phyloP scores from a whole-genome alignment of 2,888 invertebrate species.

The Catocala sponsa region DNA sequence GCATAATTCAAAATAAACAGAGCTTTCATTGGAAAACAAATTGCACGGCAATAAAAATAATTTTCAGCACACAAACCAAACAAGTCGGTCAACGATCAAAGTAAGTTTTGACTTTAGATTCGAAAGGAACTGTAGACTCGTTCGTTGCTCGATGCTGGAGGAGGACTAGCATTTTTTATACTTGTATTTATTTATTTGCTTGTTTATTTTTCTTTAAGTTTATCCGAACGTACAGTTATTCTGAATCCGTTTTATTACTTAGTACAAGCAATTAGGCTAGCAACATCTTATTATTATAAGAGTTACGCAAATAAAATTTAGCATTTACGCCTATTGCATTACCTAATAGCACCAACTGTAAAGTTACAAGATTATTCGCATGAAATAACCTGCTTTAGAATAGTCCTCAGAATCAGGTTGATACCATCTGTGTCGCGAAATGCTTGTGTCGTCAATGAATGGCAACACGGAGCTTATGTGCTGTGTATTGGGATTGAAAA shows the following conservation, averaged over 20 bases:
- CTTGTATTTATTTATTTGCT: constrained; percentile 2
- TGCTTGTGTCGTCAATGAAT: constrained; percentile 22
- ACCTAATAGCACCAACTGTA: no score
- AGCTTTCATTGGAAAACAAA: constrained; percentile 22
- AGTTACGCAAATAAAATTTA: no score
- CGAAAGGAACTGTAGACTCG: constrained; percentile 23
- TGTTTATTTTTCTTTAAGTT: not conserved
- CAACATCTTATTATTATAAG: no score
- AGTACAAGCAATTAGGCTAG: no score
- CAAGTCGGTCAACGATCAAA: constrained; percentile 35
- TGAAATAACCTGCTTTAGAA: not conserved
- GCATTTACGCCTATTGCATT: no score
- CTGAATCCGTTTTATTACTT: no score
- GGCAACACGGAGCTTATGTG: constrained; percentile 19
- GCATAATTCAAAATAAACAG: constrained; percentile 12
- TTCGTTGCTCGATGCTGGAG: constrained; percentile 15
- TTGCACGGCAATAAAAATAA: constrained; percentile 24
- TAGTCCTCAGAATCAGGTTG: not conserved
- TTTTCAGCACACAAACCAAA: constrained; percentile 13
- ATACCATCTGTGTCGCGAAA: constrained; percentile 15
- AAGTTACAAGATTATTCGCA: no score
- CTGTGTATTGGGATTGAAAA: constrained; percentile 23
- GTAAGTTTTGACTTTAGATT: constrained; percentile 34
- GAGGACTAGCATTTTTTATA: constrained; percentile 8
- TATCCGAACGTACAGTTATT: not conserved